These are phyloP conservation scores for Invenusta paracnida DNA, from an alignment of 2,888 invertebrate species.

Conservation along the genomic window DNA sequence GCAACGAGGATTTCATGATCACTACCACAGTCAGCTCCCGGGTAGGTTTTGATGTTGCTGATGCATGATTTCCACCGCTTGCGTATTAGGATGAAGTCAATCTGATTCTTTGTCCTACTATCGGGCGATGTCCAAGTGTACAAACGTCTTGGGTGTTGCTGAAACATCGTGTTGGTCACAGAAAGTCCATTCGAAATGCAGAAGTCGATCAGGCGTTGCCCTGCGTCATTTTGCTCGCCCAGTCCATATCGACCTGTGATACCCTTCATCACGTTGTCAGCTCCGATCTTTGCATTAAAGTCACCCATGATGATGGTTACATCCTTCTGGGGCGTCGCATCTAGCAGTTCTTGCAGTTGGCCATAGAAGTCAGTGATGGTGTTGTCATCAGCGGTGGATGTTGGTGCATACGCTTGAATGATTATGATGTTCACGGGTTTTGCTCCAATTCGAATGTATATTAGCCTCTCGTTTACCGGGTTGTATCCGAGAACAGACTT, in stretches of 20 bases:
- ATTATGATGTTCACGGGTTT: constrained; percentile 47
- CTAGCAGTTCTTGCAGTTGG: constrained; percentile 31
- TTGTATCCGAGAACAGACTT: too few species aligned
- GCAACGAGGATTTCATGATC: constrained; percentile 22
- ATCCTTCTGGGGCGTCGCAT: constrained; percentile 45
- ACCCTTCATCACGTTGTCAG: neutral
- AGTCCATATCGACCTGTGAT: neutral
- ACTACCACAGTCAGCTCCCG: neutral
- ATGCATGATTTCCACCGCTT: constrained; percentile 15
- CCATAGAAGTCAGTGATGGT: constrained; percentile 30
- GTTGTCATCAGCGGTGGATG: constrained; percentile 40
- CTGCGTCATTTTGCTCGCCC: constrained; percentile 39
- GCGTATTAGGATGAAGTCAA: neutral
- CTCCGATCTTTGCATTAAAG: too few species aligned
- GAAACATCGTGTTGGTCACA: constrained; percentile 39
- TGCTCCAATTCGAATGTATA: too few species aligned
- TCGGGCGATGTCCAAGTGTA: neutral
- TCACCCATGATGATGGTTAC: neutral
- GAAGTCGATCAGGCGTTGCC: constrained; percentile 36
- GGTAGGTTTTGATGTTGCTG: neutral
- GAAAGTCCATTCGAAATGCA: constrained; percentile 35
- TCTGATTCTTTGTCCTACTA: constrained; percentile 14
- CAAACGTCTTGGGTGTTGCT: constrained; percentile 26
- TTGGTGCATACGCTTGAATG: constrained; percentile 46
- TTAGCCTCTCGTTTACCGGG: too few species aligned